Percentiles rank a stretch among this genome's conserved stretches.
Evolutionary conservation across 2,888 invertebrate genomes (phyloP).

Genomic region (Stenodema calcarata): DNA sequence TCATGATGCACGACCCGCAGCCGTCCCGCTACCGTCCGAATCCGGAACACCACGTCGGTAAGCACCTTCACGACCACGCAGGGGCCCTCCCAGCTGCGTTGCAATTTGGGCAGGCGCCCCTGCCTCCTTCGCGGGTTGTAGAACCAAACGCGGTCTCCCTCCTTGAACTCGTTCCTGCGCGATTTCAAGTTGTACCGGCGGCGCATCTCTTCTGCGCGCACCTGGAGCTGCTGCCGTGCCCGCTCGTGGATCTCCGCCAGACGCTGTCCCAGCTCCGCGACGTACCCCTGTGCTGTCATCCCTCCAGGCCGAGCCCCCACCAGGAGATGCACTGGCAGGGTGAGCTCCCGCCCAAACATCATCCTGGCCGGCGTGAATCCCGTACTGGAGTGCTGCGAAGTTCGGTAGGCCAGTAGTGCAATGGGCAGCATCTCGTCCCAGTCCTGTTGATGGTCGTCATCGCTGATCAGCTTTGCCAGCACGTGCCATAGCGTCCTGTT

Average conservation of each 20-base stretch:
- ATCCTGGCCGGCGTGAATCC: not conserved
- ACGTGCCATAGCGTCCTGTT: conserved; percentile 54
- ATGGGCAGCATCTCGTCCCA: conserved; percentile 54
- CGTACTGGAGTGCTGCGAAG: conserved; percentile 36
- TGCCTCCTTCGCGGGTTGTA: too few relatives aligned
- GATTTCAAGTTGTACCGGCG: too few relatives aligned
- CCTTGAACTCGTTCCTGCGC: too few relatives aligned
- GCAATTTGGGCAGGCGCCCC: not conserved
- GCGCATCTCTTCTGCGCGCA: too few relatives aligned
- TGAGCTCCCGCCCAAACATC: not conserved
- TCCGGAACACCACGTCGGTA: not conserved
- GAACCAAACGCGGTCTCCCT: too few relatives aligned
- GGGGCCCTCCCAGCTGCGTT: not conserved
- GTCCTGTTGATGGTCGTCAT: conserved; percentile 54
- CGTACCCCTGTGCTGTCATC: too few relatives aligned
- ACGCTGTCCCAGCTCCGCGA: not conserved
- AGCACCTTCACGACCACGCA: not conserved
- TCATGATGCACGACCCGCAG: not conserved
- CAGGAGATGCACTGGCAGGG: not conserved
- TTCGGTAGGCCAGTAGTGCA: conserved; percentile 50
- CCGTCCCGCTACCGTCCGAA: not conserved
- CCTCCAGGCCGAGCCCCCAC: not conserved
- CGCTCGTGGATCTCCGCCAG: not conserved
- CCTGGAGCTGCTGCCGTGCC: too few relatives aligned
- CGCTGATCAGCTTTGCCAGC: conserved; percentile 52